Percentiles rank a stretch among this genome's conserved stretches.
Conservation (phyloP, 2,797 vertebrate species). For the Spheniscus humboldti region DNA sequence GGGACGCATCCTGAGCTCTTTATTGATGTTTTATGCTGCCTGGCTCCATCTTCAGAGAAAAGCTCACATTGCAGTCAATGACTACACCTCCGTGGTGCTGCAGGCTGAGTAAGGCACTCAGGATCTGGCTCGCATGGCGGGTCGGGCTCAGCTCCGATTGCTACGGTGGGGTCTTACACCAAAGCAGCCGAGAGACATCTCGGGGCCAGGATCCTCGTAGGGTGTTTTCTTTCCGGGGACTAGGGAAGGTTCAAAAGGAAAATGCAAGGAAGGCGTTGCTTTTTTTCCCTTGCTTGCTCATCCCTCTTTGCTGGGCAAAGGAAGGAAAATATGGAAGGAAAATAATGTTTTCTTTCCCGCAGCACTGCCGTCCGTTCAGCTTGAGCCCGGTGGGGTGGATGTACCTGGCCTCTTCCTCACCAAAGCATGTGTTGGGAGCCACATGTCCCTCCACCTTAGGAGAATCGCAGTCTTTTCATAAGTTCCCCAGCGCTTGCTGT, state of each 20-base stretch:
- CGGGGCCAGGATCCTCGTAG: not conserved
- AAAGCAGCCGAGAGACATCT: accelerated
- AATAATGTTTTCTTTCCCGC: not conserved
- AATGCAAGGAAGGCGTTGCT: not conserved
- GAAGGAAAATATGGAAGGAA: not conserved
- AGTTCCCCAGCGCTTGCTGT: not conserved
- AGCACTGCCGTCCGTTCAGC: not conserved
- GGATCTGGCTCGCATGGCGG: not conserved
- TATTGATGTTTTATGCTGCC: conserved; percentile 45
- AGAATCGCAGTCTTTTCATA: not conserved
- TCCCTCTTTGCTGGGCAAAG: not conserved
- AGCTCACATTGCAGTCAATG: conserved; percentile 44
- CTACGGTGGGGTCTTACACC: accelerated
- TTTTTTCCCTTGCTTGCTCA: not conserved
- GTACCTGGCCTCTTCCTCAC: not conserved
- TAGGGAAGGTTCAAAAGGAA: not conserved
- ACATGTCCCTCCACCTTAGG: not conserved
- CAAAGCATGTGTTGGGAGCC: not conserved
- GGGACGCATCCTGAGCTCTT: conserved; percentile 35
- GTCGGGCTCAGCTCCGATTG: not conserved
- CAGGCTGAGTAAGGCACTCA: not conserved
- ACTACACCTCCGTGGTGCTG: not conserved
- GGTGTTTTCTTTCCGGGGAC: not conserved
- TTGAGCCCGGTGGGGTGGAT: not conserved
- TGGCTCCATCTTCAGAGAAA: conserved; percentile 57